These are phyloP conservation scores for Enteromius afrohamiltoni DNA, from an alignment of 2,797 vertebrate species.

Conservation along the genomic window DNA sequence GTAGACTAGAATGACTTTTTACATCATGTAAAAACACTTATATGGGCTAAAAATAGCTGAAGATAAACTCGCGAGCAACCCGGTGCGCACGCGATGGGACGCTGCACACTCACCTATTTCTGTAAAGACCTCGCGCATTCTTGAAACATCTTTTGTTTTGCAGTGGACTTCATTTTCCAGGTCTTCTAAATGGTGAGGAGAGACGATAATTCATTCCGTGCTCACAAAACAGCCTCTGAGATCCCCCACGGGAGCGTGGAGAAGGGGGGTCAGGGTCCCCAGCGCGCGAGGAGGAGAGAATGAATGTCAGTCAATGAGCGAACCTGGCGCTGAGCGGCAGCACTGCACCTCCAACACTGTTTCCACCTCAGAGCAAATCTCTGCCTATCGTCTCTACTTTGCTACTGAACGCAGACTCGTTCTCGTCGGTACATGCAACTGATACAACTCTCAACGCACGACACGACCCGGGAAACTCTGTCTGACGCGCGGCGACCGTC, in stretches of 20 bases:
- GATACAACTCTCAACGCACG: slow-evolving; percentile 73
- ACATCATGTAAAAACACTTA: background rate
- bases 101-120: slow-evolving; percentile 32
- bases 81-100: background rate
- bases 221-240: slow-evolving; percentile 82
- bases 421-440: slow-evolving; percentile 81
- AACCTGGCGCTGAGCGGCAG: slow-evolving; percentile 93
- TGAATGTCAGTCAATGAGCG: slow-evolving; percentile 86
- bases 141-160: slow-evolving; percentile 70
- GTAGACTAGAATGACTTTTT: background rate
- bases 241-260: slow-evolving; percentile 75
- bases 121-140: slow-evolving; percentile 24
- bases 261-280: slow-evolving; percentile 69
- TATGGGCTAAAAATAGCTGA: background rate
- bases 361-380: slow-evolving; percentile 63
- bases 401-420: slow-evolving; percentile 56
- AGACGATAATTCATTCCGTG: slow-evolving; percentile 79
- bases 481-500: slow-evolving; percentile 64
- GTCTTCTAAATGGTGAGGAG: slow-evolving; percentile 75
- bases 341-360: slow-evolving; percentile 84
- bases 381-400: slow-evolving; percentile 50
- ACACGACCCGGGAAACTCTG: slow-evolving; percentile 69
- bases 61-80: slow-evolving; percentile 17
- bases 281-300: slow-evolving; percentile 68
- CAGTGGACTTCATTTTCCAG: slow-evolving; percentile 91